Conservation (phyloP, 2,888 invertebrate genomes). For the Macrosoma leucophasiata region DNA sequence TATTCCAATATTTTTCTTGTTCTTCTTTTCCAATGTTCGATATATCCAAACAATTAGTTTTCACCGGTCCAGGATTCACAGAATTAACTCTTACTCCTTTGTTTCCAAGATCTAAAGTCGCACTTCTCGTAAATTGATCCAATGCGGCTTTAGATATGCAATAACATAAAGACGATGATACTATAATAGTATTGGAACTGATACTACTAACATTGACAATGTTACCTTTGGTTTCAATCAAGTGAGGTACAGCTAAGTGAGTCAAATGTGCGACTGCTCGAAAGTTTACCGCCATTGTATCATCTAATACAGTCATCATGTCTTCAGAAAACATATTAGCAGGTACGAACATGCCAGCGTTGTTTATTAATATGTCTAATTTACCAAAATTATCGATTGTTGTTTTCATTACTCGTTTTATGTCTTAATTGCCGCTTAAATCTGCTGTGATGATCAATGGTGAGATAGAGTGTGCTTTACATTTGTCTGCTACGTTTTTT, state of each 20-base stretch:
- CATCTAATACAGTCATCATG: slow-evolving; percentile 31
- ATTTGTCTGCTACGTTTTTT: slow-evolving; percentile 34
- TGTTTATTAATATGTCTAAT: slow-evolving; percentile 37
- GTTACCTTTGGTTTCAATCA: slow-evolving; percentile 28
- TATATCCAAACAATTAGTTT: slow-evolving; percentile 29
- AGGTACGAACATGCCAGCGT: slow-evolving; percentile 28
- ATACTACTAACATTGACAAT: slow-evolving; percentile 32
- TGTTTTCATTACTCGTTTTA: slow-evolving; percentile 64
- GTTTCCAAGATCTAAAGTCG: slow-evolving; percentile 84
- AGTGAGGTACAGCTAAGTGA: slow-evolving; percentile 26
- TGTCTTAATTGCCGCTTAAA: too few species aligned
- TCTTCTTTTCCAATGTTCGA: slow-evolving; percentile 18
- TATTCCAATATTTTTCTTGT: slow-evolving; percentile 19
- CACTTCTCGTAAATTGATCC: slow-evolving; percentile 90
- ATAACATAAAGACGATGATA: slow-evolving; percentile 25
- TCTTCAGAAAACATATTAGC: slow-evolving; percentile 28
- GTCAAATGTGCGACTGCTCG: slow-evolving; percentile 32
- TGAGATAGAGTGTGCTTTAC: too few species aligned
- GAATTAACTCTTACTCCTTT: slow-evolving; percentile 87
- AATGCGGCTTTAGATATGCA: slow-evolving; percentile 68
- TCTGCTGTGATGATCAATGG: too few species aligned
- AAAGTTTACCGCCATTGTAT: slow-evolving; percentile 33
- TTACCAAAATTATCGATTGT: slow-evolving; percentile 65
- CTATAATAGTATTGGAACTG: slow-evolving; percentile 10
- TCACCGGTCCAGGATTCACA: slow-evolving; percentile 79